Conservation (phyloP, 2,797 vertebrate genomes). For the Gambelia wislizenii region DNA sequence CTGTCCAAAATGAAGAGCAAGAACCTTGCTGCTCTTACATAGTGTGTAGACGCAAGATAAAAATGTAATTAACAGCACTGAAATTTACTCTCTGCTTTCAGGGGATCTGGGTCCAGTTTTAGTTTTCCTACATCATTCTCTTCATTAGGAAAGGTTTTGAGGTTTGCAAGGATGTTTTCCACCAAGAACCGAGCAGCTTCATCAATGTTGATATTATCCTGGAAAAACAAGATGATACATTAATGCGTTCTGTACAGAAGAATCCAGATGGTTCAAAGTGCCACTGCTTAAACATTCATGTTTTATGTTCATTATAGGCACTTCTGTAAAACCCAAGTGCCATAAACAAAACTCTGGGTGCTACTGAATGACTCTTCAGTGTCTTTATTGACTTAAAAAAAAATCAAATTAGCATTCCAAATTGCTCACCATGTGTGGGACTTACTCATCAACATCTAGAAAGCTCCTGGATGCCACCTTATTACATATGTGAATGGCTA, state of each 20-base stretch:
- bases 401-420: neutral
- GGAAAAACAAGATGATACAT: constrained; percentile 37
- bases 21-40: constrained; percentile 53
- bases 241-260: constrained; percentile 21
- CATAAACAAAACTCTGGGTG: neutral
- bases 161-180: constrained; percentile 92
- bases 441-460: neutral
- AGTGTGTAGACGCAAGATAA: neutral
- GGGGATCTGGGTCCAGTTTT: constrained; percentile 87
- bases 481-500: neutral
- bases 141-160: constrained; percentile 89
- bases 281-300: neutral
- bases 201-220: constrained; percentile 98
- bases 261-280: constrained; percentile 1
- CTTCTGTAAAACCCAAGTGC: neutral
- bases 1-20: constrained; percentile 53
- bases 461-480: constrained; percentile 23
- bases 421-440: neutral
- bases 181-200: constrained; percentile 96
- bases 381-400: neutral
- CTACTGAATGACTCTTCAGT: neutral
- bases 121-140: constrained; percentile 89
- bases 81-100: constrained; percentile 89
- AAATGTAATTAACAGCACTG: constrained; percentile 89
- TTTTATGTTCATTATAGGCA: neutral